phyloP scores from a whole-genome alignment of 2,113 vertebrate genomes.

The Dascyllus trimaculatus region DNA sequence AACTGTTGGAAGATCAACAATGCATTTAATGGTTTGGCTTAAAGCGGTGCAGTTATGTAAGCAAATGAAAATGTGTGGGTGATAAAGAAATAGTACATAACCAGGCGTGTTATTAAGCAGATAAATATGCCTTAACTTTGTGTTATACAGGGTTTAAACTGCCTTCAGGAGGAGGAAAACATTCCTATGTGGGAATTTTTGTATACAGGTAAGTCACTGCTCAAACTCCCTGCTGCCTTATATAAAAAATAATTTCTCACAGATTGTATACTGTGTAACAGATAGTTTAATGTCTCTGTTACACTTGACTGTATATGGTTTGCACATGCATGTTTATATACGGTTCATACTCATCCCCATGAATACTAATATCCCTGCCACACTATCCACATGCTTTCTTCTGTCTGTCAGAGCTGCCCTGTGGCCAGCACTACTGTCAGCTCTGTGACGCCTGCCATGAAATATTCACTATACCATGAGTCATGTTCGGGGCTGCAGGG shows the following conservation, averaged over 20 bases:
- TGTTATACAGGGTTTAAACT: constrained; percentile 19
- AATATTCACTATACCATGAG: constrained; percentile 76
- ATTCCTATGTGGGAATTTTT: not conserved
- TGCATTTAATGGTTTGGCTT: constrained; percentile 61
- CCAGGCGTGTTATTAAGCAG: constrained; percentile 47
- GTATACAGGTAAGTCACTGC: not conserved
- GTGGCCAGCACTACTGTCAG: constrained; percentile 70
- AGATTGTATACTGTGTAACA: not conserved
- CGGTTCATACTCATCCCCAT: constrained; percentile 12
- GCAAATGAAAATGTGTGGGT: constrained; percentile 49
- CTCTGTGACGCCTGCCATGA: constrained; percentile 66
- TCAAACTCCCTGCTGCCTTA: constrained; percentile 1
- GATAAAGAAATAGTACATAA: constrained; percentile 38
- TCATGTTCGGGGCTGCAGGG: constrained; percentile 67
- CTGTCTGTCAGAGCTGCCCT: constrained; percentile 65
- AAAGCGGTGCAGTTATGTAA: constrained; percentile 54
- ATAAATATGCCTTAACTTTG: constrained; percentile 30
- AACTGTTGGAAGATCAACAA: constrained; percentile 65
- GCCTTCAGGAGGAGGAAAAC: constrained; percentile 14
- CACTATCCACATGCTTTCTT: constrained; percentile 40
- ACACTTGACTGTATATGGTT: not conserved
- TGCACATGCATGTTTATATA: constrained; percentile 31
- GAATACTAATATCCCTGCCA: constrained; percentile 35
- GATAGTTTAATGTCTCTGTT: not conserved
- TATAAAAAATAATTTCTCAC: not conserved